A percentile compares a stretch with the other conserved stretches of the same genome.
phyloP scores from a whole-genome alignment of 2,113 vertebrate genomes.

The Chamaetylas fuelleborni region DNA sequence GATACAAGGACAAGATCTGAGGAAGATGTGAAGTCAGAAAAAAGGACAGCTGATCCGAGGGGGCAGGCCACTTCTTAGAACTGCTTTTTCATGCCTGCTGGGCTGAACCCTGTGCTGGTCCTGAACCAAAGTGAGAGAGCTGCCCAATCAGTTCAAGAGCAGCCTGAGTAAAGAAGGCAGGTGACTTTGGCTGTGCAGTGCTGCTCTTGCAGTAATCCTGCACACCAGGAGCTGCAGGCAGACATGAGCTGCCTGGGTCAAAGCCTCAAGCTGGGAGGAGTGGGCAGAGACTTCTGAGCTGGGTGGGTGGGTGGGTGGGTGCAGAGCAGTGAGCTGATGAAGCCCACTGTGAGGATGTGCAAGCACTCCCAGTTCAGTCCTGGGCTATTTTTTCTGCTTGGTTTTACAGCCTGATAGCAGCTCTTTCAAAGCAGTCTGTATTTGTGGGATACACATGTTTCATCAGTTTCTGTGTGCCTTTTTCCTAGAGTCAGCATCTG shows the following conservation, averaged over 20 bases:
- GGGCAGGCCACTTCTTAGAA: background rate
- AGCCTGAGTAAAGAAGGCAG: background rate
- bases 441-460: accelerated
- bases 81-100: background rate
- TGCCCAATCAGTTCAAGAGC: background rate
- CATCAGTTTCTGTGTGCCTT: background rate
- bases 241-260: accelerated
- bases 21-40: background rate
- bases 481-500: background rate
- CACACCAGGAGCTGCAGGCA: background rate
- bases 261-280: background rate
- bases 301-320: no score
- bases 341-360: background rate
- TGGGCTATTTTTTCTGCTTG: background rate
- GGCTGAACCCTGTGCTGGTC: background rate
- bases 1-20: background rate
- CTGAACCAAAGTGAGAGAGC: background rate
- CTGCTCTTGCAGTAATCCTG: background rate
- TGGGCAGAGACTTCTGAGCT: background rate
- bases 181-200: background rate
- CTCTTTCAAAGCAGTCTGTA: background rate
- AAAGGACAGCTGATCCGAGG: background rate
- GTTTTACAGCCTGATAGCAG: background rate
- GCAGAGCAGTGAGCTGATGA: background rate
- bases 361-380: background rate